Percentiles rank a stretch among this genome's conserved stretches.
These are phyloP conservation scores for Ochropleura leucogaster DNA, from an alignment of 2,888 invertebrate species.

Conservation along the genomic window DNA sequence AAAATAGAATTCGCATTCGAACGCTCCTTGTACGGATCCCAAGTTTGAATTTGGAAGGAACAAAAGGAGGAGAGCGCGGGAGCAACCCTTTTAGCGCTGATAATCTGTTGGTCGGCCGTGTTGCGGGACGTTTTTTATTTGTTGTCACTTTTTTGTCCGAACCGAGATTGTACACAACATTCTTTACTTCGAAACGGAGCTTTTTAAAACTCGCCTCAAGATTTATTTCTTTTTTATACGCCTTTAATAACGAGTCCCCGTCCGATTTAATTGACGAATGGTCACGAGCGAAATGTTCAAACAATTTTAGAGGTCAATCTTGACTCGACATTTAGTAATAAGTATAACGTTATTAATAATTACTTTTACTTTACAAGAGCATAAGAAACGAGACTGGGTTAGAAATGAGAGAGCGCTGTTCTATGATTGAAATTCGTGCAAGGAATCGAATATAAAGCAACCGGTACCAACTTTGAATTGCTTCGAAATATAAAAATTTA, in stretches of 20 bases:
- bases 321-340: conserved; percentile 72
- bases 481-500: conserved; percentile 87
- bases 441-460: conserved; percentile 70
- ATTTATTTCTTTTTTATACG: conserved; percentile 88
- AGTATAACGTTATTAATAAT: conserved; percentile 63
- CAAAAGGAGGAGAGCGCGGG: conserved; percentile 90
- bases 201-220: conserved; percentile 87
- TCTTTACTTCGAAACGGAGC: conserved; percentile 90
- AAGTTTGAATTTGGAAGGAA: conserved; percentile 90
- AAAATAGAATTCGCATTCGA: conserved; percentile 91
- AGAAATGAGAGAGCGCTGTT: conserved; percentile 46
- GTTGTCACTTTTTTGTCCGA: conserved; percentile 90
- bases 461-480: conserved; percentile 80
- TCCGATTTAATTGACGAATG: conserved; percentile 89
- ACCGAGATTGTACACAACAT: conserved; percentile 90
- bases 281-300: conserved; percentile 83
- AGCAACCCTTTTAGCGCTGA: conserved; percentile 91
- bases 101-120: conserved; percentile 90
- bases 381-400: conserved; percentile 50
- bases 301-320: conserved; percentile 82
- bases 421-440: conserved; percentile 59
- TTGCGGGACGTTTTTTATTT: conserved; percentile 87
- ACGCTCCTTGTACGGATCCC: conserved; percentile 89
- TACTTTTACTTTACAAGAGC: conserved; percentile 64
- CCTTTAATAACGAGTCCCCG: conserved; percentile 85